Evolutionary conservation across 2,113 vertebrate species (phyloP), one percentile per base, ranked within the genome.

Genomic region (Taxidea taxus): DNA sequence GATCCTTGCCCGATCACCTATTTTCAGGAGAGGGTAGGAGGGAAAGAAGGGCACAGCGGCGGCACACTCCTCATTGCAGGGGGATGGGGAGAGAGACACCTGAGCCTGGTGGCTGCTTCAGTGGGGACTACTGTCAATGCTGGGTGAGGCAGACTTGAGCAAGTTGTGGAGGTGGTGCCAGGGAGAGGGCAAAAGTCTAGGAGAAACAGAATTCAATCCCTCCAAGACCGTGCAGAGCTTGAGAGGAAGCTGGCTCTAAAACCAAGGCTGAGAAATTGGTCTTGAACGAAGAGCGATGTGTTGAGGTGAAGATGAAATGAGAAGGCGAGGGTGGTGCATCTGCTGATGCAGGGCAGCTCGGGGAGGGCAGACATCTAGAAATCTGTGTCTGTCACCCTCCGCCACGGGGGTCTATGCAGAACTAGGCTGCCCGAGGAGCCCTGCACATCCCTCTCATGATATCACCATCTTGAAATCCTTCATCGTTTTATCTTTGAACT

Each of bases 1-100:
- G 12, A 29, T 7, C 34, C 6, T 51, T 7, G 25, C 25, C 56
- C 39, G 31, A 4, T 11, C 4, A 12, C 25, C 34, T 21, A 4
- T 37, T 27, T 66, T 87, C 49, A 2, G 13, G 60, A 47, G 47
- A n/a, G 6, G 6, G 27, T 2, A 6, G 7, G 23, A 60, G 31
- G 29, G 70, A 51, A 29, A 74, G 42, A 27, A 6, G 49, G 2
- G 8, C 10, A 3, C 6, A 42, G 54, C n/a, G 47, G 0, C 0
- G 0, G 18, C 42, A 9, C 20, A 25, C 2, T 23, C 44, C 75
- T 6, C 14, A 7, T 7, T 34, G 60, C 18, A 27, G 10, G 9
- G 56, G 51, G 9, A 9, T 4, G 8, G 3, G 83, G 54, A 21
- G 56, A 13, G 29, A 27, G 51, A 25, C 42, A 31, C 4, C 42